Base-by-base conservation (phyloP, 1,140 invertebrate species). In the Drosophila truncata region DNA sequence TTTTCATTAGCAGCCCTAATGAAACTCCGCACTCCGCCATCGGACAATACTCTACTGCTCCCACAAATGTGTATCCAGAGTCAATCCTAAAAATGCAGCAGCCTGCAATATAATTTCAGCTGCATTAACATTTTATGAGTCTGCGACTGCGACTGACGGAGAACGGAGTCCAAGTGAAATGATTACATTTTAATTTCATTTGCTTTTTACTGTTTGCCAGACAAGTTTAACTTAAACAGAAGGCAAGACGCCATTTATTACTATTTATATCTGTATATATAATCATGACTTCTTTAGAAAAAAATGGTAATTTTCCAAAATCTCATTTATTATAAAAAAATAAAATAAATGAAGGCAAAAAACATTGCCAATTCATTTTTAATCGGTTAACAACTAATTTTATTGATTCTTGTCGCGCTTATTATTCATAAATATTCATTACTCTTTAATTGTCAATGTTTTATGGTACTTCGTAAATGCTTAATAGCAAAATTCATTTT, bases 1-100 rank as follows among this genome's bases (percentile, higher is more conserved):
- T 77, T 86, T 86, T 77, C 66, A 80, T 82, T 80, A 80, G 79
- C 52, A 60, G 61, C 42, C 62, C 37, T 65, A 73, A 80, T 80
- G 49, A 62, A 67, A 58, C 62, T 69, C 52, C 57, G 44, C n/a
- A n/a, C n/a, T n/a, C n/a, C n/a, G n/a, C n/a, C n/a, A n/a, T 29
- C 42, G 33, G 42, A 41, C 44, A 49, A 52, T n/a, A n/a, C 52
- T 46, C 52, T 46, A 29, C 42, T 14, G 25, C 29, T 31, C 41
- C 35, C 59, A 35, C 29, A 37, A 23, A 16, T 44, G 44, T 44
- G 44, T 37, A 44, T 54, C 25, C 41, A 23, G 31, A 71, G 35
- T 47, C 11, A 20, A 39, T 64, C 39, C 66, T 37, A 72, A 64
- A 67, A 67, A 54, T 72, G 52, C 71, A 37, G 18, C 31, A 37